Conservation (phyloP, 1,140 invertebrate genomes). For the Arctopsyche grandis region DNA sequence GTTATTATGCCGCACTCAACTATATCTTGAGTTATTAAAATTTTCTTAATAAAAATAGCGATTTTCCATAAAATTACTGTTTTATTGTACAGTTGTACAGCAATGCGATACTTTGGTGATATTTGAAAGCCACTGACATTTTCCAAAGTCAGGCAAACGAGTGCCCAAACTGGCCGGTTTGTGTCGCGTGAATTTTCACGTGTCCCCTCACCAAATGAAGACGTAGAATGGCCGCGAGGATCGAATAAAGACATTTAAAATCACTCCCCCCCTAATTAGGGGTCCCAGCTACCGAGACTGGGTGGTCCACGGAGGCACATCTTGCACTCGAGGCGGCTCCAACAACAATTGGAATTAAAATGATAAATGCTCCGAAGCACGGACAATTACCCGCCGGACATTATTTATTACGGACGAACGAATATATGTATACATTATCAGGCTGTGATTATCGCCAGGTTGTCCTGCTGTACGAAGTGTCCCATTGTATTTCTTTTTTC, state of each 20-base stretch:
- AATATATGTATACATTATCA: neutral
- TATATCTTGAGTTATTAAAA: no score
- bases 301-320: neutral
- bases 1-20: no score
- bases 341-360: conserved; percentile 40
- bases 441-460: no score
- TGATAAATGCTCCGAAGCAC: conserved; percentile 23
- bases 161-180: neutral
- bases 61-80: no score
- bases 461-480: no score
- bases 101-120: neutral
- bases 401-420: conserved; percentile 16
- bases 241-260: conserved; percentile 29
- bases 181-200: conserved; percentile 16
- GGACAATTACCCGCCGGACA: conserved; percentile 27
- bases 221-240: neutral
- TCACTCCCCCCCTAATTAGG: neutral
- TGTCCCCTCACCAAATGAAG: neutral
- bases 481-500: no score
- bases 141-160: neutral
- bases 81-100: neutral
- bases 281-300: neutral
- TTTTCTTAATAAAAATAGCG: no score
- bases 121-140: neutral
- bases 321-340: neutral